These are phyloP conservation scores for Tauraco hartlaubi DNA, from an alignment of 2,797 vertebrate species.

Conservation along the genomic window DNA sequence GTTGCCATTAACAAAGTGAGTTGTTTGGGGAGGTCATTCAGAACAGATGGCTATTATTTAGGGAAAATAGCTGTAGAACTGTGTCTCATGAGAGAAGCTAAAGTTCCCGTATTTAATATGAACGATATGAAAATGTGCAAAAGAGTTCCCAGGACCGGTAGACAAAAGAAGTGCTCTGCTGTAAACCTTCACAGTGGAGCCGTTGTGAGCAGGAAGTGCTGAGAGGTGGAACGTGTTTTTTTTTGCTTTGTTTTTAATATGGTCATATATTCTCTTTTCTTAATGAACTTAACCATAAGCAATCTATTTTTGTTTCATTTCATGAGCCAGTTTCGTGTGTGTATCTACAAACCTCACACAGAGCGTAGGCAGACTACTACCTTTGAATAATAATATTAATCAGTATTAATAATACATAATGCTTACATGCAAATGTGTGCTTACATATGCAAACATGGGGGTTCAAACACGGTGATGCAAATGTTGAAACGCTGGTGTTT, in stretches of 20 bases:
- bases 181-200: not conserved
- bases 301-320: not conserved
- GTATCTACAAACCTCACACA: not conserved
- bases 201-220: not conserved
- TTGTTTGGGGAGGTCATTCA: slow-evolving; percentile 63
- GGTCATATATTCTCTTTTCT: not conserved
- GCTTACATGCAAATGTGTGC: slow-evolving; percentile 5
- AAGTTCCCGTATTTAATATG: slow-evolving; percentile 50
- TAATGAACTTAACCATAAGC: not conserved
- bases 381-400: slow-evolving; percentile 37
- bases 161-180: not conserved
- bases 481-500: slow-evolving; percentile 23
- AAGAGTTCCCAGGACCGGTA: slow-evolving; percentile 16
- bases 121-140: slow-evolving; percentile 16
- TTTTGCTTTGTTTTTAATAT: not conserved
- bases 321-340: not conserved
- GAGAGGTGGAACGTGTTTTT: not conserved
- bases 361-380: not conserved
- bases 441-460: slow-evolving; percentile 33
- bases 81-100: not conserved
- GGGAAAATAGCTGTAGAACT: slow-evolving; percentile 37
- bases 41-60: slow-evolving; percentile 74
- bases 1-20: slow-evolving; percentile 28
- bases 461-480: slow-evolving; percentile 14
- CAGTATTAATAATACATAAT: slow-evolving; percentile 56